Evolutionary conservation across 2,888 invertebrate species (phyloP), one percentile per base, ranked within the genome.

Genomic region (Rhamnusium bicolor): DNA sequence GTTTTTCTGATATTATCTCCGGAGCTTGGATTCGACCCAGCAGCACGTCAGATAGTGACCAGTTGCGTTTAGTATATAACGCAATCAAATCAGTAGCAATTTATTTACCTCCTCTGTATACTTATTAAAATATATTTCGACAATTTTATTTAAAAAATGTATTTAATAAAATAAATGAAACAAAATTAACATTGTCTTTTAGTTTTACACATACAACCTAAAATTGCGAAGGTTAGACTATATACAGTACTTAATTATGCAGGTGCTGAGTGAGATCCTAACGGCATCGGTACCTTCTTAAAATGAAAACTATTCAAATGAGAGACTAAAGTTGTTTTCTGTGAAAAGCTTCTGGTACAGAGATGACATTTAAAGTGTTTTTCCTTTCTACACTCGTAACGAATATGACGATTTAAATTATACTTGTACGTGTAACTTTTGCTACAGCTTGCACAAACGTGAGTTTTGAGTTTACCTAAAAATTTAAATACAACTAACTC

Each of bases 371-470:
- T 58, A 32, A 69, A 71, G 16, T 69, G 71, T 12, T 69, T 53
- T 18, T 74, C 72, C 21, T 65, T 68, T n/a, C 74, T 72, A 29
- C 79, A 80, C 47, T 80, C 80, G 47, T 74, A 79, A 56, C 74
- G 77, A 24, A 73, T 53, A 60, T 80, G 80, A 1, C 79, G 62
- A 21, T 67, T 68, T 8, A 72, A 58, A 24, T 66, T 74, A 3
- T 71, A 69, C 19, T 71, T 72, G 54, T 74, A 70, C 0, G 67
- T 74, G 29, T 76, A 77, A 2, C 51, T 62, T 66, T 69, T 71
- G 19, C 46, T 51, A 54, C 77, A 77, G 18, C 66, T 46, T 1
- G 53, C 56, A 58, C 76, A 76, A 0, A 29, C 21, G 40, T 51
- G 27, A 5, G 51, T 47, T 4, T 16, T 16, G 5, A 14, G 4